Percentiles rank a stretch among this genome's conserved stretches.
Conservation (phyloP, 1,140 invertebrate species). For the Drosophila prosaltans region DNA sequence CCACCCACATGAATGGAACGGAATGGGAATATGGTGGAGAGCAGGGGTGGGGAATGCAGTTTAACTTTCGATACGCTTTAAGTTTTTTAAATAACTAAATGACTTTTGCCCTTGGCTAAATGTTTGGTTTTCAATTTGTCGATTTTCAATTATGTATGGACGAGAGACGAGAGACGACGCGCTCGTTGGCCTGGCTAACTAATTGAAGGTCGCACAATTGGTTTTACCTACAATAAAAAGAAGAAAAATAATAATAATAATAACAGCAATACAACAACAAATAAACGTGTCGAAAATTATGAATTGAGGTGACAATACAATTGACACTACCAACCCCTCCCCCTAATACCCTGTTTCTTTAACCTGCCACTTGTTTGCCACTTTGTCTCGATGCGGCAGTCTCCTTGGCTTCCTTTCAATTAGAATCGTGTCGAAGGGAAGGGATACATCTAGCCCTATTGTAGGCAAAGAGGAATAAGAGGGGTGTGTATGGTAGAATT, state of each 20-base stretch:
- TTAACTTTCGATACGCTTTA: conserved; percentile 9
- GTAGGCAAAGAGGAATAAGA: background rate
- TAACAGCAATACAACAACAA: background rate
- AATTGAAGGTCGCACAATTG: conserved; percentile 10
- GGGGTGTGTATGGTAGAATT: background rate
- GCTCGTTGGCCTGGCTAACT: background rate
- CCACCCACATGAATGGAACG: background rate
- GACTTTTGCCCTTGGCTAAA: conserved; percentile 5
- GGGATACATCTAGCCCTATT: background rate
- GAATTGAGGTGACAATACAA: background rate
- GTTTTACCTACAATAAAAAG: background rate
- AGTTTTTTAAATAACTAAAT: conserved; percentile 12
- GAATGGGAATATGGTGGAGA: no score
- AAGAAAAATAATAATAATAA: background rate
- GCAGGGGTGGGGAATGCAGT: background rate
- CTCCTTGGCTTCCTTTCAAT: conserved; percentile 10
- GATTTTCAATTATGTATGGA: conserved; percentile 12
- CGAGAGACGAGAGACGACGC: background rate
- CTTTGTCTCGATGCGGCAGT: background rate
- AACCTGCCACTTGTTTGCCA: background rate
- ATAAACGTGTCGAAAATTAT: background rate
- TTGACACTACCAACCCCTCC: background rate
- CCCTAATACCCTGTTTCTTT: no score
- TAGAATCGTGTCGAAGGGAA: background rate
- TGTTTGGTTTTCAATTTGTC: conserved; percentile 7